These are phyloP conservation scores for Plebejus argus DNA, from an alignment of 2,888 invertebrate species.

Conservation along the genomic window DNA sequence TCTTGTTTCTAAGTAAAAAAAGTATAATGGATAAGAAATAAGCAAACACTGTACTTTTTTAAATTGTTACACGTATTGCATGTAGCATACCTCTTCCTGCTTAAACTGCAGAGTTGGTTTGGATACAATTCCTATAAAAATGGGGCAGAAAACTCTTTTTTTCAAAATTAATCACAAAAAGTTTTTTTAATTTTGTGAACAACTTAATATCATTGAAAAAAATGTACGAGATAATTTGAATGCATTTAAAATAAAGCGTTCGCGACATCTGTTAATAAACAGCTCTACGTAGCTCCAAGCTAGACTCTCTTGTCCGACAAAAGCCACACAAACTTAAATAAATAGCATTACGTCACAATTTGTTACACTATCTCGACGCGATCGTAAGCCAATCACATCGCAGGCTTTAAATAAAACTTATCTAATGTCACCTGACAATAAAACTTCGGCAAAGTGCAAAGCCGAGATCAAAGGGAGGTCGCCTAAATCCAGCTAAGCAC, in stretches of 20 bases:
- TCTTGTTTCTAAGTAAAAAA: not conserved
- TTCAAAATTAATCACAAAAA: too few relatives aligned
- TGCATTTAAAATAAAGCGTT: not conserved
- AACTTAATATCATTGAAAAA: not conserved
- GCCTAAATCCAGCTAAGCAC: conserved; percentile 75
- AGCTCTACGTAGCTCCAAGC: not conserved
- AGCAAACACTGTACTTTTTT: too few relatives aligned
- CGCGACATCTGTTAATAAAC: not conserved
- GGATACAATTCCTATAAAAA: too few relatives aligned
- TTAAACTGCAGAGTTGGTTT: too few relatives aligned
- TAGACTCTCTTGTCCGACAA: not conserved
- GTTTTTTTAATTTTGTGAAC: not conserved
- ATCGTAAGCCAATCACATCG: conserved; percentile 56
- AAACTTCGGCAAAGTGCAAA: conserved; percentile 50
- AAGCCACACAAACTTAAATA: conserved; percentile 38
- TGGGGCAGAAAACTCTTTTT: too few relatives aligned
- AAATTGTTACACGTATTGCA: too few relatives aligned
- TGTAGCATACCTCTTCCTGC: too few relatives aligned
- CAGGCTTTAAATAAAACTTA: conserved; percentile 50
- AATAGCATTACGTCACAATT: conserved; percentile 54
- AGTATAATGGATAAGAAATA: not conserved
- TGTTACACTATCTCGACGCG: conserved; percentile 47
- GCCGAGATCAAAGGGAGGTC: conserved; percentile 71
- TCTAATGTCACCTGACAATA: conserved; percentile 52
- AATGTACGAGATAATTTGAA: not conserved